Evolutionary conservation across 2,888 invertebrate genomes (phyloP).

Genomic region (Metalampra italica): DNA sequence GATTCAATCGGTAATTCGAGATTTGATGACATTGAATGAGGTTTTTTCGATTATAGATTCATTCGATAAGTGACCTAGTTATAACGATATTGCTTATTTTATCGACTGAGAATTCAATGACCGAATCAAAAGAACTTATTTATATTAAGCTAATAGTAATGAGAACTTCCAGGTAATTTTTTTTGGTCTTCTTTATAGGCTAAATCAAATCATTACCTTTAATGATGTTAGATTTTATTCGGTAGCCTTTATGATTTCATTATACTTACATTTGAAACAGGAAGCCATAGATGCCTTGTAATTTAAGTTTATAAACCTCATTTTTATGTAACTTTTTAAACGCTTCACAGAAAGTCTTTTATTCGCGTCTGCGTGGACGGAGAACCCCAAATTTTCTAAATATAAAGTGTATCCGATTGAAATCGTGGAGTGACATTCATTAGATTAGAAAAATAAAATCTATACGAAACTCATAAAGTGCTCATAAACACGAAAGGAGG

Average conservation of each 20-base stretch:
- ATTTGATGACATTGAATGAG: conserved; percentile 45
- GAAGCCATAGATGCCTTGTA: too few relatives aligned
- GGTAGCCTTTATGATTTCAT: too few relatives aligned
- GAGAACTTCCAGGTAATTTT: conserved; percentile 14
- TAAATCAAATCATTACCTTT: too few relatives aligned
- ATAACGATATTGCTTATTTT: conserved; percentile 70
- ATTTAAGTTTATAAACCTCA: too few relatives aligned
- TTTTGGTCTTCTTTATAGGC: conserved; percentile 26
- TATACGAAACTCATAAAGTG: conserved; percentile 76
- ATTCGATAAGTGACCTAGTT: conserved; percentile 77
- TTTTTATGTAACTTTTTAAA: too few relatives aligned
- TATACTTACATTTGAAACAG: too few relatives aligned
- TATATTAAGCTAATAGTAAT: conserved; percentile 26
- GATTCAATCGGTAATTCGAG: conserved; percentile 67
- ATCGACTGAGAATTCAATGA: conserved; percentile 62
- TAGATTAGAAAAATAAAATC: conserved; percentile 69
- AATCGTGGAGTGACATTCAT: conserved; percentile 59
- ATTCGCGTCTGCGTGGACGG: neutral
- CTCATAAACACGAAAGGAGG: conserved; percentile 74
- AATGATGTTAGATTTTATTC: too few relatives aligned
- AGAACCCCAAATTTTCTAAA: conserved; percentile 37
- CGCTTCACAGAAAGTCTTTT: conserved; percentile 21
- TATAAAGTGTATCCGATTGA: conserved; percentile 60
- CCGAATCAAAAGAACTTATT: conserved; percentile 43
- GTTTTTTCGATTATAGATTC: conserved; percentile 74